Evolutionary conservation across 2,888 invertebrate genomes (phyloP).

Genomic region (Nematopogon swammerdamellus): DNA sequence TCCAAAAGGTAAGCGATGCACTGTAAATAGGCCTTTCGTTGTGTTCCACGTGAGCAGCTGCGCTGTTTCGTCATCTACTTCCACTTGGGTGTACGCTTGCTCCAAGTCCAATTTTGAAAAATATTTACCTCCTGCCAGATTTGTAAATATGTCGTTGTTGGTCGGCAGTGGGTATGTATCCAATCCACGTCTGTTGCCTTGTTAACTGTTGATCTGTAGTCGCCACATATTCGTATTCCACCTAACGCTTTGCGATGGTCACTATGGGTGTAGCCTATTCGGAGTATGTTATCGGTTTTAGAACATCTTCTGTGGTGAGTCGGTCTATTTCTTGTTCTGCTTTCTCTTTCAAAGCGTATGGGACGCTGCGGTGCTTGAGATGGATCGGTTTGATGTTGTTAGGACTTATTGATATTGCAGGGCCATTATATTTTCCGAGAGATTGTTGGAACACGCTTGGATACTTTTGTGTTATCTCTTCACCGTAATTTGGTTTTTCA

Average conservation of each 20-base stretch:
- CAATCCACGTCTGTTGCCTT: constrained; percentile 3
- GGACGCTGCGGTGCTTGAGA: constrained; percentile 12
- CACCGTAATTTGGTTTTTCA: not conserved
- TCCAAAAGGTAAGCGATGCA: constrained; percentile 13
- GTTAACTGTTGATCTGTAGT: constrained; percentile 12
- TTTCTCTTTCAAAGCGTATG: constrained; percentile 13
- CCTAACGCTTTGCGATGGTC: constrained; percentile 13
- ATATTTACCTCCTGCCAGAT: constrained; percentile 9
- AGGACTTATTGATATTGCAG: not conserved
- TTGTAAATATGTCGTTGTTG: constrained; percentile 9
- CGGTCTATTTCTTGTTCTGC: constrained; percentile 12
- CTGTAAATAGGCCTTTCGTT: constrained; percentile 10
- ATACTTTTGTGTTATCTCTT: not conserved
- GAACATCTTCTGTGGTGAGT: constrained; percentile 5
- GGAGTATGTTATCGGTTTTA: constrained; percentile 6
- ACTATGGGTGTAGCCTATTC: constrained; percentile 19
- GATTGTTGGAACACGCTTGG: not conserved
- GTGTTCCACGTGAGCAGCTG: constrained; percentile 13
- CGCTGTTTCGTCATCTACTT: constrained; percentile 11
- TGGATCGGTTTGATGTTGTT: constrained; percentile 11
- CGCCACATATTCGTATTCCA: constrained; percentile 10
- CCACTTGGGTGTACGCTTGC: constrained; percentile 12
- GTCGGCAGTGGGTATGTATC: constrained; percentile 13
- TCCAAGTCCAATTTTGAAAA: constrained; percentile 13
- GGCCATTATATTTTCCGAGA: not conserved